Percentiles rank a stretch among this genome's conserved stretches.
Conservation (phyloP, 2,797 vertebrate species). For the Sebastes variabilis region DNA sequence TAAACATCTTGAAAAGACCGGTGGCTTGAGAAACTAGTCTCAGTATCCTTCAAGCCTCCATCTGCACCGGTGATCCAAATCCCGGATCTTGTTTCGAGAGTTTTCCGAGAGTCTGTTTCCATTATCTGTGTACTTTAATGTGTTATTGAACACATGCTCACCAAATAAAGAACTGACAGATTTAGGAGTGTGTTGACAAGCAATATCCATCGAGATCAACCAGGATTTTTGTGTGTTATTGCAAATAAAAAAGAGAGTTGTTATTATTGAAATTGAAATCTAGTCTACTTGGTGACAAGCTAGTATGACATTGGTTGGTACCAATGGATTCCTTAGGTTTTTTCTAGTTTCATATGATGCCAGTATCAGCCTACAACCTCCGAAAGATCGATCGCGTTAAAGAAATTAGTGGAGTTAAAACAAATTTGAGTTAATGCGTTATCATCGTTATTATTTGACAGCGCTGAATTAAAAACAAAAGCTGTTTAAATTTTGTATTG, state of each 20-base stretch:
- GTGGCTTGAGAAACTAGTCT: not conserved
- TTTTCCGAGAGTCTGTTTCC: not conserved
- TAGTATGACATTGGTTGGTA: too few species aligned
- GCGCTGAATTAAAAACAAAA: not conserved
- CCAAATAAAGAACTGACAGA: not conserved
- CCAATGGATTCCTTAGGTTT: too few species aligned
- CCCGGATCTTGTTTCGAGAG: not conserved
- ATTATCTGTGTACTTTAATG: not conserved
- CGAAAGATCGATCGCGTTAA: too few species aligned
- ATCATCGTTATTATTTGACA: not conserved
- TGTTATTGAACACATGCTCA: not conserved
- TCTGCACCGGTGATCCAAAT: not conserved
- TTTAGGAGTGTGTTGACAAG: not conserved
- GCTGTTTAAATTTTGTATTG: not conserved
- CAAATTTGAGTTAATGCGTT: too few species aligned
- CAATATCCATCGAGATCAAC: not conserved
- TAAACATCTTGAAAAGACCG: conserved; percentile 29
- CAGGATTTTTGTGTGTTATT: not conserved
- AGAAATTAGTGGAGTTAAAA: too few species aligned
- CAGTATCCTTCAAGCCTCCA: not conserved
- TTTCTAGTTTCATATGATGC: too few species aligned
- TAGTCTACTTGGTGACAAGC: too few species aligned
- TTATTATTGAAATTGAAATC: not conserved
- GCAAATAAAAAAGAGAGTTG: not conserved
- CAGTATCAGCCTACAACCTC: too few species aligned